Evolutionary conservation across 2,888 invertebrate species (phyloP), one percentile per base, ranked within the genome.

Genomic region (Xestia sexstrigata): DNA sequence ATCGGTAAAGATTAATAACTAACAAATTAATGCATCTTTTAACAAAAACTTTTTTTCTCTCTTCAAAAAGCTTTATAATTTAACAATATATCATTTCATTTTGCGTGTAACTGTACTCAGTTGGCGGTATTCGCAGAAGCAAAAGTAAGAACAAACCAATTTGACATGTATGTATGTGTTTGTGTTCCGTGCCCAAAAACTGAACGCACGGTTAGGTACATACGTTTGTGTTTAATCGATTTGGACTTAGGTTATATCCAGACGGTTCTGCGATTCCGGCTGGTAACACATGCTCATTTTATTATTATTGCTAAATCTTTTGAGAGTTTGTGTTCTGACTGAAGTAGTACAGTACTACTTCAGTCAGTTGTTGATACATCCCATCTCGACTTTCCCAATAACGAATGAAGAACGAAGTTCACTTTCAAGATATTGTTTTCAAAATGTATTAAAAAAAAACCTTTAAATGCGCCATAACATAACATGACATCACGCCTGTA

Each of bases 131-230:
- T 95, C 94, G 88, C 86, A 91, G 94, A 94, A 95, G 91, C 91
- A 91, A 90, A 94, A 92, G 93, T 90, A 91, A 91, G 89, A 91
- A 85, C 91, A 93, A 93, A 93, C 90, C 90, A 91, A 94, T 94
- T 93, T 91, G 90, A 76, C 78, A 74, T 89, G 87, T 88, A 83
- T 92, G 90, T 94, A 93, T 94, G 87, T 89, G 87, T 89, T 90
- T 92, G 90, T 86, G 84, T 42, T 74, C 69, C 82, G 82, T 69
- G 83, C 88, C 92, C 93, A 93, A 89, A 93, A 94, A 92, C 90
- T 88, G 77, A 80, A 77, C 76, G 79, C 66, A 71, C 83, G 83
- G 77, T 87, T 82, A 60, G 67, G 66, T 79, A 87, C 89, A 84
- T 71, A 84, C 60, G 72, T 79, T 75, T 75, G 26, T 78, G 26